Percentiles rank a stretch among this genome's conserved stretches.
Conservation (phyloP, 2,113 vertebrate species). For the Cottus gobio region DNA sequence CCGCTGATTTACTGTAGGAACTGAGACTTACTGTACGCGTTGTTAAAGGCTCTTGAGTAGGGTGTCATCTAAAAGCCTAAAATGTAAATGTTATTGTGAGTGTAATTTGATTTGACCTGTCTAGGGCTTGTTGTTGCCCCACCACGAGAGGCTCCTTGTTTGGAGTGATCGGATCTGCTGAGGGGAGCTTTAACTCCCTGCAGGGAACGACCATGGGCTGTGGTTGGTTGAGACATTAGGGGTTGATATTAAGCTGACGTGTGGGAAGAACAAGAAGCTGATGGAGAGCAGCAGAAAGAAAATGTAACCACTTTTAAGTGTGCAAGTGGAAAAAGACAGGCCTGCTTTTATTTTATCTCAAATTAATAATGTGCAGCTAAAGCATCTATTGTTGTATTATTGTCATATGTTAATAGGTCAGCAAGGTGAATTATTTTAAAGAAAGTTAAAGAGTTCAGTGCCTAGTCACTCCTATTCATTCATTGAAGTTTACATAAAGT, state of each 20-base stretch:
- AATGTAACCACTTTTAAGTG: not conserved
- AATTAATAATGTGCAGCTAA: not conserved
- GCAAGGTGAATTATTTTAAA: not conserved
- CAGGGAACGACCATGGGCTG: slow-evolving; percentile 31
- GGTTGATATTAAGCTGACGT: slow-evolving; percentile 8
- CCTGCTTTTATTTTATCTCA: not conserved
- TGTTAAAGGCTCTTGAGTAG: slow-evolving; percentile 2
- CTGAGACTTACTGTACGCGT: not conserved
- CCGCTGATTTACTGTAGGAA: slow-evolving; percentile 16
- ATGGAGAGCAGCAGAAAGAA: not conserved
- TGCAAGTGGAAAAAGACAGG: not conserved
- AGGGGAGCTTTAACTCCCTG: slow-evolving; percentile 47
- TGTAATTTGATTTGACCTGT: slow-evolving; percentile 42
- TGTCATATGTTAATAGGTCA: not conserved
- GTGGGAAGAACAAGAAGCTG: slow-evolving; percentile 20
- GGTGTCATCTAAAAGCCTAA: slow-evolving; percentile 25
- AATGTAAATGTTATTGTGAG: slow-evolving; percentile 59
- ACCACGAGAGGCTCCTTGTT: slow-evolving; percentile 54
- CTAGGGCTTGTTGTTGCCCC: slow-evolving; percentile 27
- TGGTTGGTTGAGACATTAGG: slow-evolving; percentile 34
- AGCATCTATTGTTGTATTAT: not conserved
- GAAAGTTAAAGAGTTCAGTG: not conserved
- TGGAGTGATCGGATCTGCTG: slow-evolving; percentile 57
- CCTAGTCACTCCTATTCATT: not conserved
- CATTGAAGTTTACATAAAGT: not conserved